Base-by-base conservation (phyloP, 2,888 invertebrate species). In the Cryptosula pallasiana region DNA sequence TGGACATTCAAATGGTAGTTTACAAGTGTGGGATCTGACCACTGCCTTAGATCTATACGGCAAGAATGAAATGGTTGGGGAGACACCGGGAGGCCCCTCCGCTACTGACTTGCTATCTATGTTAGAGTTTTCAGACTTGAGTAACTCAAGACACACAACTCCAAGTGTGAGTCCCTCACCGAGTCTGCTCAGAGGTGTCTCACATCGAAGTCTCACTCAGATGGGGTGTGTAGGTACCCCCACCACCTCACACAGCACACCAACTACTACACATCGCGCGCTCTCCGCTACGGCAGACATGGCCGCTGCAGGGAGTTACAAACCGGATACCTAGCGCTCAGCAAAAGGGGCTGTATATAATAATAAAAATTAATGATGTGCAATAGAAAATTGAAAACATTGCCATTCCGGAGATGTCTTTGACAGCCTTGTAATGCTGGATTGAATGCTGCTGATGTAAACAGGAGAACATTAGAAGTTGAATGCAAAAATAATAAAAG, bases 61-160 rank as follows among this genome's bases (percentile, higher is more conserved):
- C 76, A 79, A 78, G 72, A 78, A 78, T 69, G 76, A 75, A 69
- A 72, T 74, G 45, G 79, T 34, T 2, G 54, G 36, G 23, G 70
- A 36, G 23, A 74, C 35, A 34, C 73, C 73, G 57, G 95, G 95
- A 75, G 96, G 97, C n/a, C 97, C 97, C 35, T 91, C 91, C 0
- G 90, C 96, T 0, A 91, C 92, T 81, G 97, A 98, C 87, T 87
- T 98, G 75, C 89, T 98, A 78, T 90, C 92, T 35, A 88, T 97
- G 75, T 88, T 98, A 76, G 95, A 97, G 78, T 94, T 95, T 78
- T 96, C 95, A 87, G 97, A 97, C 85, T 88, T 97, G 76, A 92
- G 91, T 81, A 91, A 91, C 83, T 91, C 91, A 74, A 87, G 90
- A 73, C 89, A 89, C 78, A 90, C 90, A 1, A 91, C 90, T 0